Evolutionary conservation across 2,888 invertebrate species (phyloP).

Genomic region (Enoplolaimus lenunculus): DNA sequence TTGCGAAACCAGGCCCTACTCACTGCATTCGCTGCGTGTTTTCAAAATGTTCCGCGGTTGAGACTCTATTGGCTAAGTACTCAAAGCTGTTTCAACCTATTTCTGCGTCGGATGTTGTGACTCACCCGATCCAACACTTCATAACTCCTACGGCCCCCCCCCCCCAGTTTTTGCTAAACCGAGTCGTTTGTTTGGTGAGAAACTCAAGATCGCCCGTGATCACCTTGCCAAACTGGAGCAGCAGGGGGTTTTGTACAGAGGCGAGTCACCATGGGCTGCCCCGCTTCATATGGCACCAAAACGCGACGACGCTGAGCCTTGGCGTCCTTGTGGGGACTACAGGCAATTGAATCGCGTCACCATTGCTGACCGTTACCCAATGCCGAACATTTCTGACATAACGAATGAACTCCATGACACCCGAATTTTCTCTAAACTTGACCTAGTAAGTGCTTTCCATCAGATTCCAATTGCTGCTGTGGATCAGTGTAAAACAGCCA

Average conservation of each 20-base stretch:
- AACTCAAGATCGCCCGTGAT: background rate
- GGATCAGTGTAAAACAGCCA: slow-evolving; percentile 27
- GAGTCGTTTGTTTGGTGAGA: slow-evolving; percentile 1
- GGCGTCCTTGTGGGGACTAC: slow-evolving; percentile 11
- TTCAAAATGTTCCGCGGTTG: background rate
- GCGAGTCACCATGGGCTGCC: slow-evolving; percentile 2
- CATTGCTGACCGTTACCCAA: background rate
- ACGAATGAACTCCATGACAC: background rate
- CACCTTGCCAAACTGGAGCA: background rate
- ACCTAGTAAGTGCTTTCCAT: slow-evolving; percentile 26
- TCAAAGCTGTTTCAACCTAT: slow-evolving; percentile 4
- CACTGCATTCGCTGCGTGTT: too few species aligned
- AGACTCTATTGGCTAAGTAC: background rate
- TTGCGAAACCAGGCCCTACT: too few species aligned
- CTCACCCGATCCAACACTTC: background rate
- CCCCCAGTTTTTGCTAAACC: slow-evolving; percentile 10
- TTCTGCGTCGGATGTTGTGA: background rate
- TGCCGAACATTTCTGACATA: slow-evolving; percentile 3
- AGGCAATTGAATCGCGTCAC: background rate
- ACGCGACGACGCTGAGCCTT: background rate
- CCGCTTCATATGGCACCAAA: background rate
- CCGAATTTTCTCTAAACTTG: slow-evolving; percentile 23
- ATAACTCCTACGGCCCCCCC: background rate
- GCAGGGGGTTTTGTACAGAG: background rate
- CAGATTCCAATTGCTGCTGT: slow-evolving; percentile 24